phyloP scores from a whole-genome alignment of 2,888 invertebrate genomes.

The Dolomedes plantarius region DNA sequence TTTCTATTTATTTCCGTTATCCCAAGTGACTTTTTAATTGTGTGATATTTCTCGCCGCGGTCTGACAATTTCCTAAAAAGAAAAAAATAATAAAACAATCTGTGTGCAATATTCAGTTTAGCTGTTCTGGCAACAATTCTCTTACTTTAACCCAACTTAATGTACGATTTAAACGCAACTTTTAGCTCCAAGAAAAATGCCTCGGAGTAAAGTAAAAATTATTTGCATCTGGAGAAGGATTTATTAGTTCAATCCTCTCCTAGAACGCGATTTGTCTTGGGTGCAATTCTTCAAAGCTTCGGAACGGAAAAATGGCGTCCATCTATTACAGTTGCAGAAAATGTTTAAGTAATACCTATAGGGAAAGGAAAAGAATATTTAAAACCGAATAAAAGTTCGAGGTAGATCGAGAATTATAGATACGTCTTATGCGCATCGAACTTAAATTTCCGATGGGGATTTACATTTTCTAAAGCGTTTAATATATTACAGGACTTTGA shows the following conservation, averaged over 20 bases:
- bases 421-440: background rate
- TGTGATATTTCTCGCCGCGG: too few species aligned
- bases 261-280: background rate
- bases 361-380: background rate
- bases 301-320: background rate
- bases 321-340: background rate
- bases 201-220: background rate
- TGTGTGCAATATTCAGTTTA: too few species aligned
- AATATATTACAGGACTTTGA: too few species aligned
- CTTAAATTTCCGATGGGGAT: background rate
- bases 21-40: too few species aligned
- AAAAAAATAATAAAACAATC: too few species aligned
- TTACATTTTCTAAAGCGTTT: background rate
- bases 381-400: background rate
- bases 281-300: background rate
- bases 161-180: too few species aligned
- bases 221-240: background rate
- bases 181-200: too few species aligned
- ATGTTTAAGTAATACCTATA: constrained; percentile 2
- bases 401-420: background rate
- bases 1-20: too few species aligned
- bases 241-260: background rate
- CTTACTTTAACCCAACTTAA: too few species aligned
- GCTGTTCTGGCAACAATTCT: too few species aligned
- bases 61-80: too few species aligned